Percentiles rank a stretch among this genome's conserved stretches.
Conservation (phyloP, 2,797 vertebrate genomes). For the Phrynocephalus forsythii region DNA sequence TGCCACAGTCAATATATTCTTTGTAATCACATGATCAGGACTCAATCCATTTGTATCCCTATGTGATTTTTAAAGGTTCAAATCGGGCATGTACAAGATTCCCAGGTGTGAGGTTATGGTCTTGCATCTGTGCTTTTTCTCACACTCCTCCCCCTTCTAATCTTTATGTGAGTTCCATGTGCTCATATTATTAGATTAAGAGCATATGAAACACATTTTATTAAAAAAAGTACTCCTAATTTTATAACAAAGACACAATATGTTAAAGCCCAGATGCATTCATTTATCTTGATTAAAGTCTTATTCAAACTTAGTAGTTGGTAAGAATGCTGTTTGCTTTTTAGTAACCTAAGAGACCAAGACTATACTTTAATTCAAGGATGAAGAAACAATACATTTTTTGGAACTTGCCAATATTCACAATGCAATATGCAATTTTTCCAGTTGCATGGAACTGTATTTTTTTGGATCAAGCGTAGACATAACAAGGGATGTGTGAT, state of each 20-base stretch:
- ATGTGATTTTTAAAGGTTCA: slow-evolving; percentile 58
- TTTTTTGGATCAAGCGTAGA: neutral
- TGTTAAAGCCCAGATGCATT: neutral
- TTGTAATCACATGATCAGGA: slow-evolving; percentile 70
- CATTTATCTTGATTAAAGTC: slow-evolving; percentile 18
- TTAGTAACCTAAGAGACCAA: slow-evolving; percentile 22
- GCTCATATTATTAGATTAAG: slow-evolving; percentile 57
- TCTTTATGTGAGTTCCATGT: slow-evolving; percentile 61
- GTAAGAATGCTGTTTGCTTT: neutral
- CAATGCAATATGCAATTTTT: neutral
- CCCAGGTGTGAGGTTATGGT: slow-evolving; percentile 72
- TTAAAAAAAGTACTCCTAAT: slow-evolving; percentile 42
- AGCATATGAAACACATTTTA: slow-evolving; percentile 36
- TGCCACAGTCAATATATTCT: slow-evolving; percentile 68
- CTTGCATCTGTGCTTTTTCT: slow-evolving; percentile 69
- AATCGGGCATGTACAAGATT: slow-evolving; percentile 65
- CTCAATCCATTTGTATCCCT: slow-evolving; percentile 67
- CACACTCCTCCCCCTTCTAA: slow-evolving; percentile 42
- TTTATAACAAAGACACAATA: slow-evolving; percentile 20
- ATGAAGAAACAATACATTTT: neutral
- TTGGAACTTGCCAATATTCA: neutral
- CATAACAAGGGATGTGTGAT: neutral
- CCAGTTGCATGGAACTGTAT: neutral
- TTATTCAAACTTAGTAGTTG: neutral
- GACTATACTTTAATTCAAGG: neutral